These are phyloP conservation scores for Tetranychus piercei DNA, from an alignment of 2,888 invertebrate genomes.

Conservation along the genomic window DNA sequence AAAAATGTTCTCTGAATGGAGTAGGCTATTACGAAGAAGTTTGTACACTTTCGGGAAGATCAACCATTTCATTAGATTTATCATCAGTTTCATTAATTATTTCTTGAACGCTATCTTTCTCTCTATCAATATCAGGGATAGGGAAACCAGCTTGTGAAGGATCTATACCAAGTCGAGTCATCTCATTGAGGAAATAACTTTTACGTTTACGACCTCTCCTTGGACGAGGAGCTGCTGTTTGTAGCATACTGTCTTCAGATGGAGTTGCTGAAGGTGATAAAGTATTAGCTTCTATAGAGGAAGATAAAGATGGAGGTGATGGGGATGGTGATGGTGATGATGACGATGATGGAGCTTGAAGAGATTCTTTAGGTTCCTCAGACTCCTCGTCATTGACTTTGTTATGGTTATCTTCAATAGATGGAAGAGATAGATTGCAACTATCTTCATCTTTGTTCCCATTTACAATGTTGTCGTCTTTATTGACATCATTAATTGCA, in stretches of 20 bases:
- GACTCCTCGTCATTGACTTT: neutral
- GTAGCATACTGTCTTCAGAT: neutral
- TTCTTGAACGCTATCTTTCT: neutral
- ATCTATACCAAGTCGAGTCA: slow-evolving; percentile 4
- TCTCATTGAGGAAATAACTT: slow-evolving; percentile 5
- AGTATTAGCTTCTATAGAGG: neutral
- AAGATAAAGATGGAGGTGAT: neutral
- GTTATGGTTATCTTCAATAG: neutral
- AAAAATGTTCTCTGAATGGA: neutral
- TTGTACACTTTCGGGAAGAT: neutral
- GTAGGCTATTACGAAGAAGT: neutral
- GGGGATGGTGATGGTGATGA: neutral
- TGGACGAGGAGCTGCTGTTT: neutral
- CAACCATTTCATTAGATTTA: neutral
- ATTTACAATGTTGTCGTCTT: neutral
- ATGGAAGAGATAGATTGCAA: neutral
- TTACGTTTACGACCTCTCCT: neutral
- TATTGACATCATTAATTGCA: neutral
- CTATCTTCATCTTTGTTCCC: neutral
- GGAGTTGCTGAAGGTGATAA: neutral
- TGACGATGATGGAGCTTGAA: neutral
- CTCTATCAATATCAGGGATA: neutral
- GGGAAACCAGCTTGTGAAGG: neutral
- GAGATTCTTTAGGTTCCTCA: neutral
- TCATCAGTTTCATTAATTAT: neutral